Base-by-base conservation (phyloP, 2,113 vertebrate genomes). In the Pelusios castaneus region DNA sequence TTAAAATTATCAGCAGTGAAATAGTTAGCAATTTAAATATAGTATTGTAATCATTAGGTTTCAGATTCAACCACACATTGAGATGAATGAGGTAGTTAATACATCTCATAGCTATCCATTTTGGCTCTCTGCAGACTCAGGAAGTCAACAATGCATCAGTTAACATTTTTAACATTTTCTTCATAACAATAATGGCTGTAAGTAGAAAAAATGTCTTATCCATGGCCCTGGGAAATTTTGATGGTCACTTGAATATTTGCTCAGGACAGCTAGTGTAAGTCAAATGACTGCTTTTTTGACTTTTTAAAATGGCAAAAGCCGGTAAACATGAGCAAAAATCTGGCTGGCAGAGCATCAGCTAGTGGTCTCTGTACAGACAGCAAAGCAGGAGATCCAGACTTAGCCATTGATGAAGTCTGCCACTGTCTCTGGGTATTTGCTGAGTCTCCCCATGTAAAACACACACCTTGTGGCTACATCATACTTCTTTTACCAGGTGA, bases 391-490 rank as follows among this genome's bases (percentile, higher is more conserved):
- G 43, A 45, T 43, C 41, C 41, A 29, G 8, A 31, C 24, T 81
- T 70, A 8, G 43, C 24, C 14, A 4, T 24, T 13, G 16, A 67
- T 6, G 54, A 84, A n/a, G 25, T 2, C 11, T 47, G 1, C 55
- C 81, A 5, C 27, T 75, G 54, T 11, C 90, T 2, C 47, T 13
- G 80, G 56, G 14, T 41, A 45, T 79, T 38, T 11, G 8, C 49
- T 52, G 79, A n/a, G 29, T 41, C 73, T 85, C 1, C 13, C n/a
- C 25, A 60, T 55, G 80, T 67, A 49, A 89, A 56, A 87, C 11
- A 25, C 10, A 2, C 4, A 3, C 13, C 31, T 2, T 4, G n/a
- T 54, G 21, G 3, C 55, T 85, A 41, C 16, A 8, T 0, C 45
- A 63, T 6, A 16, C 24, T 60, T 4, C 47, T 87, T 76, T 41